phyloP scores from a whole-genome alignment of 2,888 invertebrate genomes.

The Caenorhabditis sp. region DNA sequence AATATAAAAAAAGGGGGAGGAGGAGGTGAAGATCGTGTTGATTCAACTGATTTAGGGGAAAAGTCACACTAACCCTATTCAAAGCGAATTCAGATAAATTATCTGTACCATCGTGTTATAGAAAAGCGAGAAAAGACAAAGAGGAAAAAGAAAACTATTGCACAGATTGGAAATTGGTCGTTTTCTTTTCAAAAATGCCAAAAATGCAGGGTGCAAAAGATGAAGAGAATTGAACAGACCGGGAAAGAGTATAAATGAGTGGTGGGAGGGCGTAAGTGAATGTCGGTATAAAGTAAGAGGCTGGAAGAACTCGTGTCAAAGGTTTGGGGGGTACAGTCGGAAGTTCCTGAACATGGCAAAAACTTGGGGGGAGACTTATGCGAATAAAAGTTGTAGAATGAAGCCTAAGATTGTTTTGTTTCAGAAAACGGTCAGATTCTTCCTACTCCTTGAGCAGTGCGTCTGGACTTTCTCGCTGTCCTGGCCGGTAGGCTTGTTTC shows the following conservation, averaged over 20 bases:
- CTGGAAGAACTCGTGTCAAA: constrained; percentile 41
- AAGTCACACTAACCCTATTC: constrained; percentile 50
- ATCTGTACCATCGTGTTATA: constrained; percentile 24
- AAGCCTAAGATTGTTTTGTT: constrained; percentile 27
- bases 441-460: constrained; percentile 55
- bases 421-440: no score
- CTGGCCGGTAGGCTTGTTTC: constrained; percentile 57
- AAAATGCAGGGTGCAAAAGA: constrained; percentile 7
- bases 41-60: constrained; percentile 39
- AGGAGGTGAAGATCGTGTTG: constrained; percentile 47
- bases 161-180: constrained; percentile 25
- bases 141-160: constrained; percentile 17
- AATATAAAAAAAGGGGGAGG: neutral
- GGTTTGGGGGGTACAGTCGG: neutral
- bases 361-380: neutral
- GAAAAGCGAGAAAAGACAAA: neutral
- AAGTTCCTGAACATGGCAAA: neutral
- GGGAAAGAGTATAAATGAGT: constrained; percentile 6
- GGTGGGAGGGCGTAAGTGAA: constrained; percentile 18
- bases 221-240: constrained; percentile 14
- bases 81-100: constrained; percentile 32
- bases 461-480: constrained; percentile 57
- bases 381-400: neutral
- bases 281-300: constrained; percentile 5
- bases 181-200: constrained; percentile 4